Base-by-base conservation (phyloP, 2,113 vertebrate species). In the Neoarius graeffei region DNA sequence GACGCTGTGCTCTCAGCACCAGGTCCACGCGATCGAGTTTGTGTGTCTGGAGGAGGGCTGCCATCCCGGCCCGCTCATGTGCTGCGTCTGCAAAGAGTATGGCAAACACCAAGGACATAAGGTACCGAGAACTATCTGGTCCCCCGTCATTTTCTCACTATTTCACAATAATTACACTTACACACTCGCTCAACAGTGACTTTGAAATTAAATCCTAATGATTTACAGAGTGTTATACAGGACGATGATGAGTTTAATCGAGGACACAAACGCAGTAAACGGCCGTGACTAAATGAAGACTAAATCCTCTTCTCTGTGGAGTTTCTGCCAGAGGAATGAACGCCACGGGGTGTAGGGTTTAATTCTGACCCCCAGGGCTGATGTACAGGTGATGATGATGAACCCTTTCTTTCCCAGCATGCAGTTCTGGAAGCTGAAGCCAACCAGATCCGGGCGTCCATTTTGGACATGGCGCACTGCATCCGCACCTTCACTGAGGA, bases 41-140 rank as follows among this genome's bases (percentile, higher is more conserved):
- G 98, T 99, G 87, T 99, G 98, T 83, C 95, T 99, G 94, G 98
- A 99, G 94, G 98, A 99, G 84, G 96, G 94, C 86, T 99, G 98
- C 93, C 97, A 97, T 92, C 92, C 96, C 0, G 97, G 97, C 80
- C 97, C 97, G 0, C 97, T 99, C 84, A 99, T 99, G 98, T 99
- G 98, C 94, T 99, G 98, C 87, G 98, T 99, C 91, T 99, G 98
- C 92, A 99, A 99, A 93, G 98, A 99, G 93, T 99, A 99, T 1
- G 98, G 98, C 92, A 99, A 99, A 91, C 98, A 99, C 93, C 98
- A 99, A 93, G 98, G 98, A 88, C 98, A 99, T 88, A 99, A 99
- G 97, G 98, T 98, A 87, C 20, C 7, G 3, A 25, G 30, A 30
- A 81, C 27, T 5, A 91, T 5, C 5, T 17, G 64, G 42, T 5